phyloP scores from a whole-genome alignment of 2,113 vertebrate species.

The Caloenas nicobarica region DNA sequence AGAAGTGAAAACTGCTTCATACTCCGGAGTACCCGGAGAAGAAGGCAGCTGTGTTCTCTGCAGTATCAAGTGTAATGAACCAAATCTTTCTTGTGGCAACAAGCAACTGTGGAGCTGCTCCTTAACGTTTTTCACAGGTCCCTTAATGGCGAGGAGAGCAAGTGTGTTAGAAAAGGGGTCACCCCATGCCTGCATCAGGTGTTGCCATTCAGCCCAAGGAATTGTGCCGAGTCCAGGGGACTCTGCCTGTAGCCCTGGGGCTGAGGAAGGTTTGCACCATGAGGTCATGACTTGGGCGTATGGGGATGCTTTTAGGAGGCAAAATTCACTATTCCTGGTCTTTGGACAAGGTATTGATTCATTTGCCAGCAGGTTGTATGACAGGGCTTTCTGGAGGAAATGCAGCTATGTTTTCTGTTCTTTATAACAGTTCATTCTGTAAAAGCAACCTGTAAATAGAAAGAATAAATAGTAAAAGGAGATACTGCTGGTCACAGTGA shows the following conservation, averaged over 20 bases:
- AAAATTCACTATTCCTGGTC: neutral
- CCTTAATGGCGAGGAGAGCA: neutral
- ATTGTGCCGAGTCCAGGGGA: rapidly evolving
- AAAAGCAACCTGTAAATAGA: neutral
- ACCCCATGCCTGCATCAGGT: neutral
- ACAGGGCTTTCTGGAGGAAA: neutral
- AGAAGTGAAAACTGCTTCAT: neutral
- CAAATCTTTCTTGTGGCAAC: neutral
- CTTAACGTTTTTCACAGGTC: neutral
- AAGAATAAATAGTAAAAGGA: neutral
- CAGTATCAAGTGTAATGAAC: neutral
- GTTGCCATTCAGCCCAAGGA: neutral
- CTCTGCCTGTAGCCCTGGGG: neutral
- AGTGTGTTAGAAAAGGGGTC: neutral
- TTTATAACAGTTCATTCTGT: neutral
- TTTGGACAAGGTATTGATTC: neutral
- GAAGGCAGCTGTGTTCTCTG: neutral
- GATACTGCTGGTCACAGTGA: neutral
- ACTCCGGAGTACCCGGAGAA: neutral
- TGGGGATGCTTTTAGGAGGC: neutral
- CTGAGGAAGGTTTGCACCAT: neutral
- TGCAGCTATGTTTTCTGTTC: neutral
- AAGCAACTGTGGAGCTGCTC: neutral
- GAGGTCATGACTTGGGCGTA: neutral
- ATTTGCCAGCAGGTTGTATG: neutral